phyloP scores from a whole-genome alignment of 2,888 invertebrate genomes.

The Cephus runcator region DNA sequence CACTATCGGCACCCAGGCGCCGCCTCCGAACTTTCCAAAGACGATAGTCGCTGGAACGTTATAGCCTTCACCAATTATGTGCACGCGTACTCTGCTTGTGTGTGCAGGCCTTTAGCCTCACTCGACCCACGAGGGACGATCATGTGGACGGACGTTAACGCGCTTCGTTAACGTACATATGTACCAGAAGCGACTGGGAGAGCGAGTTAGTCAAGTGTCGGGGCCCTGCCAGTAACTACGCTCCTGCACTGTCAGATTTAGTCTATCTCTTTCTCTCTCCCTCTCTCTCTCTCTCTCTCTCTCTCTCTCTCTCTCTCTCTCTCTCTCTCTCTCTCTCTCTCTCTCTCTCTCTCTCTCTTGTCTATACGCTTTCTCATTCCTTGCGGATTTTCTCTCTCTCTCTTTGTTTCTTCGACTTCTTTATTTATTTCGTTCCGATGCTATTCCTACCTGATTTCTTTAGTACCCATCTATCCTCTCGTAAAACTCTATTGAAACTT shows the following conservation, averaged over 20 bases:
- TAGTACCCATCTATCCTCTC: not conserved
- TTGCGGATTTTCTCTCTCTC: not conserved
- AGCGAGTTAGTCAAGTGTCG: not conserved
- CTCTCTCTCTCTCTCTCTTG: not conserved
- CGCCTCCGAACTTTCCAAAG: slow-evolving; percentile 43
- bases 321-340: too few relatives aligned
- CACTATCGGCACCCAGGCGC: slow-evolving; percentile 8
- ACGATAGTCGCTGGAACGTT: slow-evolving; percentile 28
- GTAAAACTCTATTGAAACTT: not conserved
- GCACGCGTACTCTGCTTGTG: slow-evolving; percentile 62
- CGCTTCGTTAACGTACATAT: not conserved
- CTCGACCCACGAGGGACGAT: not conserved
- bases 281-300: not conserved
- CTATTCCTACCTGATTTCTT: not conserved
- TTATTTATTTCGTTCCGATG: not conserved
- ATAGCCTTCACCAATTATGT: slow-evolving; percentile 64
- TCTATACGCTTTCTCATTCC: not conserved
- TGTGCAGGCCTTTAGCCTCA: not conserved
- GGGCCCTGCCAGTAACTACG: not conserved
- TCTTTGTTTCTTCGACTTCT: not conserved
- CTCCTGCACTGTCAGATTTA: not conserved
- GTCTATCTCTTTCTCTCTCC: not conserved
- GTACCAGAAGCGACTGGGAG: not conserved
- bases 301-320: not conserved
- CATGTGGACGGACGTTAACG: not conserved